Base-by-base conservation (phyloP, 2,888 invertebrate species). In the Ornithoptera priamus region DNA sequence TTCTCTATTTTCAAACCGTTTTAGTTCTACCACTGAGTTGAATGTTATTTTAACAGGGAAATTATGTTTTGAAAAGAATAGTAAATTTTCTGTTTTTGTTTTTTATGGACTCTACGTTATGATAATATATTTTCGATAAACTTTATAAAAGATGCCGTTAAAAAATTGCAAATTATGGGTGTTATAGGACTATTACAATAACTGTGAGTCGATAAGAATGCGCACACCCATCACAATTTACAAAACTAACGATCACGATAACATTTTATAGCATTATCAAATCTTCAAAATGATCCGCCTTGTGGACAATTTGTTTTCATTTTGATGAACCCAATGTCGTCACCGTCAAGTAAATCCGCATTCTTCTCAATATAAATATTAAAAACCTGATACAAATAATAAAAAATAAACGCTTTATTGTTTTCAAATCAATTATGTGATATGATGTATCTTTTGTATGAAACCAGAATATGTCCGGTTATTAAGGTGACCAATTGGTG, bases 391-490 rank as follows among this genome's bases (percentile, higher is more conserved):
- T 67, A 67, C 60, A 60, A 70, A 58, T 65, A 24, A 46, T 57
- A 67, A 68, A 53, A 70, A 67, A 71, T 71, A 71, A 71, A 67
- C 67, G 70, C 61, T 71, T 71, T 71, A 67, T 71, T 67, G 70
- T 67, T 70, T 20, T 17, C 30, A 39, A 57, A 46, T 57, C 70
- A 71, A 67, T 70, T 71, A 71, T 68, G 64, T 67, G 64, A 68
- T 68, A 67, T 67, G 64, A 68, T 64, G 56, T 42, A 67, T 57
- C 18, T 56, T 61, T 30, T 46, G 64, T 67, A 57, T 56, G 30
- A 67, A 71, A 68, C 70, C 67, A 67, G 70, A 71, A 70, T 70
- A 67, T 60, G 62, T 71, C 70, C 70, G 70, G 70, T 71, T 67
- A 58, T 63, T 50, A n/a, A n/a, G 59, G 39, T 20, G 63, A 62